These are phyloP conservation scores for Tribolium madens DNA, from an alignment of 1,140 invertebrate species.

Conservation along the genomic window DNA sequence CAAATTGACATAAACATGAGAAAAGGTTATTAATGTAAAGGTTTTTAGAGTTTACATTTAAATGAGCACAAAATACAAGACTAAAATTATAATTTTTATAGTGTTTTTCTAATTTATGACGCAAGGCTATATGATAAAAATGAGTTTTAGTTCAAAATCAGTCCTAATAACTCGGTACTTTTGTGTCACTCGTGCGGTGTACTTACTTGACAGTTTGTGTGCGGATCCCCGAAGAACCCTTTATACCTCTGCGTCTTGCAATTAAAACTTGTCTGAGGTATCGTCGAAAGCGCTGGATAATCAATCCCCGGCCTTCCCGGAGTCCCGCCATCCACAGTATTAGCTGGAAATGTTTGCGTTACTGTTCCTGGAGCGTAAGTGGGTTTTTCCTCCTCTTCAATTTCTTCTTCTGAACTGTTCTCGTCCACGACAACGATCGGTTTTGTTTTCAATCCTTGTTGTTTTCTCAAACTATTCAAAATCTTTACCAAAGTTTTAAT, in stretches of 20 bases:
- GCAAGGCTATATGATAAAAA: too few relatives aligned
- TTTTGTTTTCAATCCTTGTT: slow-evolving; percentile 60
- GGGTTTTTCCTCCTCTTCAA: slow-evolving; percentile 53
- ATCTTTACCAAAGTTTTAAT: slow-evolving; percentile 82
- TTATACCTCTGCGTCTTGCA: slow-evolving; percentile 89
- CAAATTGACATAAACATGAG: too few relatives aligned
- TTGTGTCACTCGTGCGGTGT: too few relatives aligned
- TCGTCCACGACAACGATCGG: slow-evolving; percentile 60
- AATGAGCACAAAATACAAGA: too few relatives aligned
- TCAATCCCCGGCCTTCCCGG: slow-evolving; percentile 84
- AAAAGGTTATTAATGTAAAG: too few relatives aligned
- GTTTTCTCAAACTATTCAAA: slow-evolving; percentile 73
- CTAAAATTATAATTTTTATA: too few relatives aligned
- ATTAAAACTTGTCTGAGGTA: slow-evolving; percentile 83
- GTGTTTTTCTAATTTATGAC: too few relatives aligned
- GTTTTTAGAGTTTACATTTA: too few relatives aligned
- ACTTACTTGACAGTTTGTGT: slow-evolving; percentile 85
- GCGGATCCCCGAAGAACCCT: slow-evolving; percentile 90
- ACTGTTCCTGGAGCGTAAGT: slow-evolving; percentile 49
- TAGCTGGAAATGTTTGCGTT: slow-evolving; percentile 55
- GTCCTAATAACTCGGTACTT: too few relatives aligned
- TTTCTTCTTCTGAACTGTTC: slow-evolving; percentile 48
- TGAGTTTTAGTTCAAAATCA: too few relatives aligned
- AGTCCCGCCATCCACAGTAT: slow-evolving; percentile 73
- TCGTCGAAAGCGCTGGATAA: slow-evolving; percentile 82